Evolutionary conservation across 2,113 vertebrate species (phyloP).

Genomic region (Tyto alba): DNA sequence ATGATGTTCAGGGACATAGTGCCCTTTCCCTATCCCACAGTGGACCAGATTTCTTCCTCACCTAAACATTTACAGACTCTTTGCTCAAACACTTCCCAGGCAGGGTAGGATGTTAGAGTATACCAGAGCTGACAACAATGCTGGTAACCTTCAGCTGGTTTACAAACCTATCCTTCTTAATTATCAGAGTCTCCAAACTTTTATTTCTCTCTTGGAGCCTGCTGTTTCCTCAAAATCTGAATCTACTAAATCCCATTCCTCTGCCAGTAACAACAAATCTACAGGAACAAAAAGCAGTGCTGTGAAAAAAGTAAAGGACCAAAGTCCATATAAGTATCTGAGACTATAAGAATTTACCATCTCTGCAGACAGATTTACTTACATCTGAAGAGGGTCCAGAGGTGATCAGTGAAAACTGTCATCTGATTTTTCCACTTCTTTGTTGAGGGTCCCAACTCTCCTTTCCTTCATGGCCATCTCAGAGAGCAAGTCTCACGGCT

Average conservation of each 20-base stretch:
- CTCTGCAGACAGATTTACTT: not conserved
- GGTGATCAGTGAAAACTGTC: not conserved
- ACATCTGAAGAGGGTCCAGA: not conserved
- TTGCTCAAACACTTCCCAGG: not conserved
- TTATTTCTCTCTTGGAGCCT: not conserved
- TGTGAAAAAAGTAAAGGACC: not conserved
- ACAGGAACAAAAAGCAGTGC: not conserved
- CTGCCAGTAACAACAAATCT: not conserved
- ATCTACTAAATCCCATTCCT: not conserved
- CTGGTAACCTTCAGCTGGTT: not conserved
- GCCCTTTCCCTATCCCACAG: not conserved
- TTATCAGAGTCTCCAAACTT: not conserved
- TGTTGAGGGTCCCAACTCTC: not conserved
- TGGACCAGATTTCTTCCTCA: not conserved
- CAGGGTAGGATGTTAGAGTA: not conserved
- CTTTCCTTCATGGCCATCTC: not conserved
- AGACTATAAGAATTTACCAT: not conserved
- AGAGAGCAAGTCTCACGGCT: not conserved
- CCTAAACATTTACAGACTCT: not conserved
- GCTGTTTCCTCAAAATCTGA: not conserved
- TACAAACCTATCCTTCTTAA: not conserved
- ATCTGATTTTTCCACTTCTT: not conserved
- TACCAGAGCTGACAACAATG: not conserved
- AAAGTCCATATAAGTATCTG: not conserved
- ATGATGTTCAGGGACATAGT: not conserved